Evolutionary conservation across 1,140 invertebrate genomes (phyloP).

Genomic region (Atta cephalotes): DNA sequence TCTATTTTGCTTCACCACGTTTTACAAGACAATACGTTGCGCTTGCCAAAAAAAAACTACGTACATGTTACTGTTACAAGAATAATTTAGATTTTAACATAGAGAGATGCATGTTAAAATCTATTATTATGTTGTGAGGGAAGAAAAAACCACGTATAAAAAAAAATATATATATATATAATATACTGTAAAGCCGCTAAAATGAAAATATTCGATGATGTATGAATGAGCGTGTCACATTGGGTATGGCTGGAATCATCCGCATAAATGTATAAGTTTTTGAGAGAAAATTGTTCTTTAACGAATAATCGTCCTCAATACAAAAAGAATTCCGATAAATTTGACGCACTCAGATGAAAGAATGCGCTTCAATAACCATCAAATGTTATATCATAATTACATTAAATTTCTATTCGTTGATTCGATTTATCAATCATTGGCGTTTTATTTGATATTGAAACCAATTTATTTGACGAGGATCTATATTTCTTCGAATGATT

Average conservation of each 20-base stretch:
- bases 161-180: conserved; percentile 27
- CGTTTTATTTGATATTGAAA: conserved; percentile 1
- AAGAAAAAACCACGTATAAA: background rate
- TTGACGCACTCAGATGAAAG: conserved; percentile 2
- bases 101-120: conserved; percentile 42
- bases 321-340: background rate
- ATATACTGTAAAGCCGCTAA: conserved; percentile 15
- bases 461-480: background rate
- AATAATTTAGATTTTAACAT: conserved; percentile 44
- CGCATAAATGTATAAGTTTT: conserved; percentile 20
- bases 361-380: conserved; percentile 11
- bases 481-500: background rate
- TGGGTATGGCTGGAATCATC: background rate
- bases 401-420: conserved; percentile 32
- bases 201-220: conserved; percentile 11
- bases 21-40: conserved; percentile 68
- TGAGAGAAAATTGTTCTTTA: conserved; percentile 3
- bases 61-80: conserved; percentile 63
- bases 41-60: conserved; percentile 61
- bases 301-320: conserved; percentile 22
- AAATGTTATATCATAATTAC: background rate
- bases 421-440: background rate
- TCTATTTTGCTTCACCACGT: conserved; percentile 48
- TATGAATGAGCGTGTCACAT: conserved; percentile 11
- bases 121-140: conserved; percentile 36